Evolutionary conservation across 2,797 vertebrate genomes (phyloP).

Genomic region (Melanotaenia maccullochi): DNA sequence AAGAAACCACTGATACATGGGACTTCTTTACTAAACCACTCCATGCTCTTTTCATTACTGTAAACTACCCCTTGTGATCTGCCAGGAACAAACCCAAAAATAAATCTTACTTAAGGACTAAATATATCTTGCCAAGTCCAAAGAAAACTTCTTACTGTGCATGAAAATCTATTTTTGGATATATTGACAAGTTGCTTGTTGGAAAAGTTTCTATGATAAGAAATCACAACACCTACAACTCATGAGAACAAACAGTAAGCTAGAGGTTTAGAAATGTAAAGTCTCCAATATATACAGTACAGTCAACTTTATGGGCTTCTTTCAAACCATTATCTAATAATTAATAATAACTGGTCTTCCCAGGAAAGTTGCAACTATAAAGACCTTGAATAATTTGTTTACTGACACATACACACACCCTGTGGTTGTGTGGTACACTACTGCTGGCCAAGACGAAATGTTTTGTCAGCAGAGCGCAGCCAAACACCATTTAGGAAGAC

Average conservation of each 20-base stretch:
- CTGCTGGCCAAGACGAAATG: conserved; percentile 62
- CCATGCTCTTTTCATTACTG: neutral
- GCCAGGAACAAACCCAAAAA: neutral
- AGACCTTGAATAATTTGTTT: conserved; percentile 31
- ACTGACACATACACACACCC: conserved; percentile 35
- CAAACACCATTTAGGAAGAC: conserved; percentile 68
- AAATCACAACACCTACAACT: neutral
- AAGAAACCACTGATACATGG: neutral
- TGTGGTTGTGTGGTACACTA: conserved; percentile 64
- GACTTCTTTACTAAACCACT: neutral
- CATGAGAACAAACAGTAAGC: neutral
- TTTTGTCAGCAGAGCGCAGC: conserved; percentile 60
- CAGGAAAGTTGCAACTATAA: conserved; percentile 3
- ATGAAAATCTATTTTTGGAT: neutral
- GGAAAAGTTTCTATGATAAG: neutral
- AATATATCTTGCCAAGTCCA: neutral
- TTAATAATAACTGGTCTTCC: conserved; percentile 20
- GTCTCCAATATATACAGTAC: neutral
- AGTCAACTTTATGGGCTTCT: neutral
- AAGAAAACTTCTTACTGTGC: neutral
- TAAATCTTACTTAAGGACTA: too few species aligned
- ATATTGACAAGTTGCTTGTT: neutral
- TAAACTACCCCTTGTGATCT: neutral
- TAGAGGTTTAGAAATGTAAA: neutral
- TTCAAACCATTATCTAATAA: conserved; percentile 14